These are phyloP conservation scores for Haemorhous mexicanus DNA, from an alignment of 2,113 vertebrate genomes.

Conservation along the genomic window DNA sequence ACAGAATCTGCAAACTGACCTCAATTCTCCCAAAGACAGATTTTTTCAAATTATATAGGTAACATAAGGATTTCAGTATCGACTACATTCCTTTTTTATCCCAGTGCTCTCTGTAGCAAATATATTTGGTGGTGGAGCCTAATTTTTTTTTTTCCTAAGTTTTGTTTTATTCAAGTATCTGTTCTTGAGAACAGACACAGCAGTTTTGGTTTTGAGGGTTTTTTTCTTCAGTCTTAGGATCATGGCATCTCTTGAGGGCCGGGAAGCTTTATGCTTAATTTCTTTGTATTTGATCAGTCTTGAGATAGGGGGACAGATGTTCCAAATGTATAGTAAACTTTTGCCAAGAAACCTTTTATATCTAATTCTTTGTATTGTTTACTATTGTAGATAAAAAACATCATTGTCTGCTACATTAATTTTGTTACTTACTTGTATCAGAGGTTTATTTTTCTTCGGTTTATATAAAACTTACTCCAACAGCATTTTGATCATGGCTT, in stretches of 20 bases:
- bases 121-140: not conserved
- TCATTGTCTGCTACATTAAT: not conserved
- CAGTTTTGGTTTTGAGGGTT: not conserved
- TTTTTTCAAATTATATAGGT: not conserved
- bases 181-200: not conserved
- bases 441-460: not conserved
- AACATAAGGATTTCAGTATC: not conserved
- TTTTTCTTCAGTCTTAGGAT: not conserved
- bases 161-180: not conserved
- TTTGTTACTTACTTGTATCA: conserved; percentile 21
- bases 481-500: not conserved
- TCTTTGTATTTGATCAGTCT: not conserved
- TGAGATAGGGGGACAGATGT: not conserved
- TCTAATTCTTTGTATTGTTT: not conserved
- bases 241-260: not conserved
- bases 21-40: not conserved
- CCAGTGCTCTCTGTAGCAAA: not conserved
- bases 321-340: not conserved
- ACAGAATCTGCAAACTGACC: not conserved
- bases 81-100: not conserved
- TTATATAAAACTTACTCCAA: not conserved
- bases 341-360: conserved; percentile 31
- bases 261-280: not conserved
- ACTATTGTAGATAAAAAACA: not conserved
- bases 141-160: not conserved